Evolutionary conservation across 2,797 vertebrate species (phyloP).

Genomic region (Margarornis squamiger): DNA sequence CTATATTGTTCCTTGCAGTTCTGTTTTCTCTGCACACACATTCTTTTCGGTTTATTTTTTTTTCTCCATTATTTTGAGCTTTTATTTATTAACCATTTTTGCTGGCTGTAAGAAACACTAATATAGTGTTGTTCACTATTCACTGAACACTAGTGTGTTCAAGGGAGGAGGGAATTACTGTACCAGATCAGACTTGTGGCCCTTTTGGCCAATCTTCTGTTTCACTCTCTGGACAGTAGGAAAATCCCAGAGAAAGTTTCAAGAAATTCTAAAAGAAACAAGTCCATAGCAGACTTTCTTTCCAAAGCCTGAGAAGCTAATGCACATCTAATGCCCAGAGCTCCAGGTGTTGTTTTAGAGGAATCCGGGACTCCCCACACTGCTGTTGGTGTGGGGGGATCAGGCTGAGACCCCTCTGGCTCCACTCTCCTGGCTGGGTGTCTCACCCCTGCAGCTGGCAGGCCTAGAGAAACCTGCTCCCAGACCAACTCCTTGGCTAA

Average conservation of each 20-base stretch:
- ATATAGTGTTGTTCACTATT: no score
- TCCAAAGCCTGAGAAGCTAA: background rate
- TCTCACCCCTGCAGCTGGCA: background rate
- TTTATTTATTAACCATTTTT: background rate
- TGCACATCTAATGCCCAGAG: background rate
- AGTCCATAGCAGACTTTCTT: background rate
- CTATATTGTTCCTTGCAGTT: background rate
- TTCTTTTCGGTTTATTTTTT: background rate
- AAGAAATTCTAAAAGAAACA: background rate
- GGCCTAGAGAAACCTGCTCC: background rate
- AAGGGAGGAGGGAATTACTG: background rate
- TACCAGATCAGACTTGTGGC: background rate
- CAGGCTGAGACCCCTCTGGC: background rate
- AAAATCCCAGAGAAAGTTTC: background rate
- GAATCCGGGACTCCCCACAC: background rate
- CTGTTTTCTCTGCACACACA: background rate
- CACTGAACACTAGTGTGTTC: no score
- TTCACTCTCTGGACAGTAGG: background rate
- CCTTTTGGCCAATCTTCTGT: background rate
- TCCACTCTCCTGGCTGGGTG: background rate
- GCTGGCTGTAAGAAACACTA: background rate
- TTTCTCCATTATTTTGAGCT: background rate
- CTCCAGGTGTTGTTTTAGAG: background rate
- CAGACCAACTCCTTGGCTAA: background rate
- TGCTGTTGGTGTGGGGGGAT: background rate